Conservation (phyloP, 2,113 vertebrate species). For the Felis chaus region DNA sequence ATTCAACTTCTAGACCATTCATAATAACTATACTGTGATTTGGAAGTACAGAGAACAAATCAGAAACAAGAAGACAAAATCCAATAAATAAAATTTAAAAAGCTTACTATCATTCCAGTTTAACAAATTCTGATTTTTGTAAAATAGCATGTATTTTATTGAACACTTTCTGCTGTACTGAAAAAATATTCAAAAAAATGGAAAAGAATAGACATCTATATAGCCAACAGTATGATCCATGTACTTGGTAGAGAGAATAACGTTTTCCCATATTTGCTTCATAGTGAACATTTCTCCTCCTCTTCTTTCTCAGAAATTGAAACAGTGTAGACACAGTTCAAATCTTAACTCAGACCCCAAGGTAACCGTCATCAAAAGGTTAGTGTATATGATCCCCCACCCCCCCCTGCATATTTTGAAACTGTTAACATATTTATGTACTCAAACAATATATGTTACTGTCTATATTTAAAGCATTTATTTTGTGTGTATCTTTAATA, state of each 20-base stretch:
- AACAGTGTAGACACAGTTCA: background rate
- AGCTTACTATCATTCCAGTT: background rate
- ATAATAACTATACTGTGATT: background rate
- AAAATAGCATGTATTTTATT: background rate
- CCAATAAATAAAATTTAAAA: background rate
- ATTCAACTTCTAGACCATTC: slow-evolving; percentile 9
- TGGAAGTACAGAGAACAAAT: slow-evolving; percentile 41
- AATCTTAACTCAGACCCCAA: background rate
- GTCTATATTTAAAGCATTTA: background rate
- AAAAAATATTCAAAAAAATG: background rate
- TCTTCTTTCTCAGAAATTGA: background rate
- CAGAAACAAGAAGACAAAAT: slow-evolving; percentile 31
- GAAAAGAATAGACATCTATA: background rate
- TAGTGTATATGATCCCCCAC: background rate
- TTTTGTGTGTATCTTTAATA: background rate
- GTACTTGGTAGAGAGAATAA: background rate
- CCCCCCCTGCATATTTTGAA: background rate
- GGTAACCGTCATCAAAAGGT: background rate
- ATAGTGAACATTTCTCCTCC: background rate
- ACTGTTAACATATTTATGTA: background rate
- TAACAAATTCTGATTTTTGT: slow-evolving; percentile 5
- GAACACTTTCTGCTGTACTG: background rate
- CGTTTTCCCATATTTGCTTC: background rate
- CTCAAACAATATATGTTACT: background rate
- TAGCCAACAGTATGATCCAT: background rate